These are phyloP conservation scores for Nansenia antarctica DNA, from an alignment of 2,113 vertebrate species.

Conservation along the genomic window DNA sequence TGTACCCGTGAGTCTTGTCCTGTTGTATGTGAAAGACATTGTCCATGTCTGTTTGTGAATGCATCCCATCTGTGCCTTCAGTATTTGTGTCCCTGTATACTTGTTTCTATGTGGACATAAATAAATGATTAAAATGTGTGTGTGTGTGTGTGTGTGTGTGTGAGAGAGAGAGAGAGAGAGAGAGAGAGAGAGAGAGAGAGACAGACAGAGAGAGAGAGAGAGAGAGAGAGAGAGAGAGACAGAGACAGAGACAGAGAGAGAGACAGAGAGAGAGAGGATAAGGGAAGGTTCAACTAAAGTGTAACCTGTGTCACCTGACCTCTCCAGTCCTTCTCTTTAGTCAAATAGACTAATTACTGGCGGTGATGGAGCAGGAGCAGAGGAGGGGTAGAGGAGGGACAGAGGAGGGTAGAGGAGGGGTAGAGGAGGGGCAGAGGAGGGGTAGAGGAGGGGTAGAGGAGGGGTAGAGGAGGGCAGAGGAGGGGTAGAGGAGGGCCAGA, in stretches of 20 bases:
- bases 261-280: not conserved
- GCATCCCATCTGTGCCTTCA: too few species aligned
- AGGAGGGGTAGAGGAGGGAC: not conserved
- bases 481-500: accelerated
- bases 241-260: not conserved
- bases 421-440: not conserved
- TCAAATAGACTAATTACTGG: too few species aligned
- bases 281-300: not conserved
- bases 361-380: not conserved
- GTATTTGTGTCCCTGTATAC: too few species aligned
- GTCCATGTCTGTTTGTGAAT: too few species aligned
- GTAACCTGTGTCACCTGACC: too few species aligned
- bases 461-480: accelerated
- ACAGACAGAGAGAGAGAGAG: slow-evolving; percentile 27
- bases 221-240: slow-evolving; percentile 17
- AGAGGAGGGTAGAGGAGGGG: too few species aligned
- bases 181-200: slow-evolving; percentile 21
- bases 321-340: too few species aligned
- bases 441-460: not conserved
- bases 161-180: slow-evolving; percentile 22
- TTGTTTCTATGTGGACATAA: too few species aligned
- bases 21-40: too few species aligned
- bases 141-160: slow-evolving; percentile 6
- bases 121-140: too few species aligned
- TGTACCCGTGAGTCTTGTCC: too few species aligned